These are phyloP conservation scores for Barypeithes pellucidus DNA, from an alignment of 2,888 invertebrate species.

Conservation along the genomic window DNA sequence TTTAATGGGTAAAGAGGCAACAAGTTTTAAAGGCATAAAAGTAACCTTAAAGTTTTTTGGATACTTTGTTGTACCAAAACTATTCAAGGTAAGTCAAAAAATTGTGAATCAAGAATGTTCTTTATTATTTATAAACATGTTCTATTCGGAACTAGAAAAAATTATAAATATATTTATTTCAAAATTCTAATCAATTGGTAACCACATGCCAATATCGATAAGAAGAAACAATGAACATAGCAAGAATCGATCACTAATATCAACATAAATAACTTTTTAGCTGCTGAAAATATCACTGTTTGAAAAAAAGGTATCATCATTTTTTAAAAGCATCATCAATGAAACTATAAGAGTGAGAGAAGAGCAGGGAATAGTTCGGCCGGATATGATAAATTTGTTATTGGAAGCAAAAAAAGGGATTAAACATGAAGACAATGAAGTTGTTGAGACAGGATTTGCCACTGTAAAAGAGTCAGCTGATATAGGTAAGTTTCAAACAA, in stretches of 20 bases:
- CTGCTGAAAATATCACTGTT: slow-evolving; percentile 56
- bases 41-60: slow-evolving; percentile 39
- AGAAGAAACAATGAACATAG: too few species aligned
- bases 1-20: slow-evolving; percentile 71
- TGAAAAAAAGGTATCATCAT: slow-evolving; percentile 48
- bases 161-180: too few species aligned
- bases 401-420: slow-evolving; percentile 72
- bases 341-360: slow-evolving; percentile 56
- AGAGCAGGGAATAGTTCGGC: slow-evolving; percentile 56
- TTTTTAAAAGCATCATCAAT: slow-evolving; percentile 59
- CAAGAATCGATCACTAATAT: too few species aligned
- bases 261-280: slow-evolving; percentile 16
- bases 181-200: too few species aligned
- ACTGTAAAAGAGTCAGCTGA: slow-evolving; percentile 66
- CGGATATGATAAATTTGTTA: slow-evolving; percentile 73
- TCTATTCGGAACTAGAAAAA: too few species aligned
- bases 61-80: slow-evolving; percentile 36
- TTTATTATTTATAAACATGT: too few species aligned
- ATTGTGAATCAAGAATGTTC: too few species aligned
- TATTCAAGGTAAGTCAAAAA: slow-evolving; percentile 36
- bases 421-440: slow-evolving; percentile 32
- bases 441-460: slow-evolving; percentile 52
- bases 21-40: slow-evolving; percentile 61
- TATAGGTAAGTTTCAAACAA: slow-evolving; percentile 69
- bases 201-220: too few species aligned